Conservation (phyloP, 2,113 vertebrate species). For the Passerina amoena region DNA sequence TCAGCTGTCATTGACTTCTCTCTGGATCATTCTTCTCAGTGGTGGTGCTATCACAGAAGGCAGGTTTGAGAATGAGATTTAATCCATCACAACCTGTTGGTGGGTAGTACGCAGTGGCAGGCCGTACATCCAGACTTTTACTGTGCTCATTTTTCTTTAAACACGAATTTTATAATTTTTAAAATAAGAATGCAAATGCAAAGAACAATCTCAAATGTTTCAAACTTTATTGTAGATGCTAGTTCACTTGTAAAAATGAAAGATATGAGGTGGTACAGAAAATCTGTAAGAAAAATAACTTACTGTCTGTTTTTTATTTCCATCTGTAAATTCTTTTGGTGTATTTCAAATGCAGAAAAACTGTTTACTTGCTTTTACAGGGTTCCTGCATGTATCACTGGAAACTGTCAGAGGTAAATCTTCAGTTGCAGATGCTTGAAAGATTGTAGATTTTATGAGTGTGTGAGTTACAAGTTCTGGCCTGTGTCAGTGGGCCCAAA, state of each 20-base stretch:
- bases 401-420: background rate
- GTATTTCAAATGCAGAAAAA: background rate
- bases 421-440: background rate
- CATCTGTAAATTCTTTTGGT: background rate
- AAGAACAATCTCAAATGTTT: slow-evolving; percentile 27
- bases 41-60: background rate
- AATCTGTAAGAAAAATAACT: slow-evolving; percentile 27
- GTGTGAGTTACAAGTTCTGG: background rate
- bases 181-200: background rate
- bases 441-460: background rate
- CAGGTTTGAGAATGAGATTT: background rate
- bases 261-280: slow-evolving; percentile 4
- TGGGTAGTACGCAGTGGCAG: background rate
- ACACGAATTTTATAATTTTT: background rate
- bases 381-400: background rate
- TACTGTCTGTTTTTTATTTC: slow-evolving; percentile 25
- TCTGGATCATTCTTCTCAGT: background rate
- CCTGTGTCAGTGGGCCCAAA: background rate
- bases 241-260: slow-evolving; percentile 31
- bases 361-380: background rate
- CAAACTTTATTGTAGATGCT: slow-evolving; percentile 17
- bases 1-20: background rate
- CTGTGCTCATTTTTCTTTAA: background rate
- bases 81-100: background rate
- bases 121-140: background rate